These are phyloP conservation scores for Acanthosepion pharaonis DNA, from an alignment of 2,888 invertebrate genomes.

Conservation along the genomic window DNA sequence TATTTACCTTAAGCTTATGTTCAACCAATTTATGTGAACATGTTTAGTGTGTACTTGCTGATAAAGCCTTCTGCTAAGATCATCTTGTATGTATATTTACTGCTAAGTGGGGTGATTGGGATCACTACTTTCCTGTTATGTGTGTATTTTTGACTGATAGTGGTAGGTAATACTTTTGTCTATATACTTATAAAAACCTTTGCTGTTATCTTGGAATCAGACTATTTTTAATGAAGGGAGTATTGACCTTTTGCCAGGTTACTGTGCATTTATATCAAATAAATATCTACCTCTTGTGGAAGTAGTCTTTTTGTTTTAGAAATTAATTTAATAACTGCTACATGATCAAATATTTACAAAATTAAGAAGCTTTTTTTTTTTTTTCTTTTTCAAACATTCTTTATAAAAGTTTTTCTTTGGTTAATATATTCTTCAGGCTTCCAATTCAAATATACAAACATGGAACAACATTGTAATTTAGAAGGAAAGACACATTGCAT, in stretches of 20 bases:
- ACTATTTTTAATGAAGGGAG: too few species aligned
- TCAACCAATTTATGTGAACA: background rate
- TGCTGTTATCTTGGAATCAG: background rate
- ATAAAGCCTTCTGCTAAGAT: too few species aligned
- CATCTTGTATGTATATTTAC: background rate
- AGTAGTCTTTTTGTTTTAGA: too few species aligned
- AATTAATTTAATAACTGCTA: too few species aligned
- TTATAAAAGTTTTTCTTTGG: too few species aligned
- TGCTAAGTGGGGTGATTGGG: background rate
- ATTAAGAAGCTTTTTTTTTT: background rate
- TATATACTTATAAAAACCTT: background rate
- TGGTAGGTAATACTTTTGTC: background rate
- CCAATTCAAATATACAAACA: background rate
- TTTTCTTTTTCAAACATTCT: background rate
- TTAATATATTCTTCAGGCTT: background rate
- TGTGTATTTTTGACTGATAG: background rate
- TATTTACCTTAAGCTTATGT: background rate
- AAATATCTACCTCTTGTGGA: too few species aligned
- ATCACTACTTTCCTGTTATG: background rate
- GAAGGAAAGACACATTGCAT: background rate
- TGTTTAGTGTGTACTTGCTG: background rate
- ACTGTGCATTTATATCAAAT: too few species aligned
- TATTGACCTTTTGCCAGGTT: too few species aligned
- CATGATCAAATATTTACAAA: too few species aligned
- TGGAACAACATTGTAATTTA: background rate